phyloP scores from a whole-genome alignment of 2,113 vertebrate genomes.

The Aplodontia rufa region DNA sequence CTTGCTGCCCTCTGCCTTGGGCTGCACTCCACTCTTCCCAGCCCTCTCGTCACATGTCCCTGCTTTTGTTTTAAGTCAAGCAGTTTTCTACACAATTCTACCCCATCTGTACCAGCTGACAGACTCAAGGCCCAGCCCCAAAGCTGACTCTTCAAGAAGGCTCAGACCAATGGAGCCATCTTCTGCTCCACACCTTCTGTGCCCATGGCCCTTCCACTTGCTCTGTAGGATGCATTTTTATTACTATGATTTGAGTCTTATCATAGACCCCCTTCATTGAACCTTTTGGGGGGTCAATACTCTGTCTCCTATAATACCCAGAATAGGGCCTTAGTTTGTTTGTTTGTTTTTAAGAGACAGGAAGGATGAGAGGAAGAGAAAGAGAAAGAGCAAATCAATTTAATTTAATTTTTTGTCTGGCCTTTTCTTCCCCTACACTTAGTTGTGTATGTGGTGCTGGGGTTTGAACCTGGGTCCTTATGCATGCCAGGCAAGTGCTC shows the following conservation, averaged over 20 bases:
- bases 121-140: background rate
- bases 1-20: background rate
- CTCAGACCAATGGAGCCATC: fast-evolving
- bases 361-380: no score
- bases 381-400: no score
- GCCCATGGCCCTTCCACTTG: fast-evolving
- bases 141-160: background rate
- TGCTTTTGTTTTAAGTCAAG: background rate
- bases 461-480: no score
- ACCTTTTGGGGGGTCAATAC: background rate
- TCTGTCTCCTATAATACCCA: background rate
- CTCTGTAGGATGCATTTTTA: background rate
- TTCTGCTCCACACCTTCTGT: fast-evolving
- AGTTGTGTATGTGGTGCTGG: no score
- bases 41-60: background rate
- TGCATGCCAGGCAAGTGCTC: no score
- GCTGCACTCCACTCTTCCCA: background rate
- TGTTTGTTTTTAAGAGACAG: no score
- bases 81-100: background rate
- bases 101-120: background rate
- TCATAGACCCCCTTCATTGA: background rate
- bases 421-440: no score
- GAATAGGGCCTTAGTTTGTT: background rate
- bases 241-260: background rate
- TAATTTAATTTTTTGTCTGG: no score